These are phyloP conservation scores for Etheostoma spectabile DNA, from an alignment of 2,113 vertebrate species.

Conservation along the genomic window DNA sequence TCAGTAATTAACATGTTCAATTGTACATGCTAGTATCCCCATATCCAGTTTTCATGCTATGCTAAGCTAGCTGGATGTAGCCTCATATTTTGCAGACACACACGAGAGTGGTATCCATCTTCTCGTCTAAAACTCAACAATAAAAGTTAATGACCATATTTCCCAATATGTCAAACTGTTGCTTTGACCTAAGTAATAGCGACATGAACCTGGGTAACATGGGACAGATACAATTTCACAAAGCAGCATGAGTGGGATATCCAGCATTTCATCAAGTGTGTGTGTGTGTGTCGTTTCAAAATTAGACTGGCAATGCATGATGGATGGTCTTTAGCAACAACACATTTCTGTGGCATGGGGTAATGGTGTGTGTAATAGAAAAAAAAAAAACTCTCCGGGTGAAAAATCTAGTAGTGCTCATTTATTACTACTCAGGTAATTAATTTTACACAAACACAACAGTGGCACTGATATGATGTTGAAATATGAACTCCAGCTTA, in stretches of 20 bases:
- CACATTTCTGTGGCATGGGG: conserved; percentile 56
- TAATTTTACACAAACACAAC: conserved; percentile 66
- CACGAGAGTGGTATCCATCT: not conserved
- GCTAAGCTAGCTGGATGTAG: not conserved
- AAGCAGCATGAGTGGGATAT: conserved; percentile 7
- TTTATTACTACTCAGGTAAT: conserved; percentile 70
- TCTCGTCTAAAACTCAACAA: not conserved
- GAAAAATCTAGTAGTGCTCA: conserved; percentile 48
- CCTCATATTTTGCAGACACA: not conserved
- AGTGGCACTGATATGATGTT: conserved; percentile 53
- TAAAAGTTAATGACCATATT: not conserved
- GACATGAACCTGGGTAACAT: not conserved
- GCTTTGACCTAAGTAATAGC: not conserved
- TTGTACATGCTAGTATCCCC: too few species aligned
- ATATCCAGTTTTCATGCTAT: not conserved
- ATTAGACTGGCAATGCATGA: conserved; percentile 59
- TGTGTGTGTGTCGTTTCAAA: conserved; percentile 40
- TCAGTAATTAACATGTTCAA: not conserved
- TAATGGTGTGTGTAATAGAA: conserved; percentile 78
- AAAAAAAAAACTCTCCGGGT: conserved; percentile 37
- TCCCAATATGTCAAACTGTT: not conserved
- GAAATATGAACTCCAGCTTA: conserved; percentile 67
- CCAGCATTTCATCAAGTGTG: not conserved
- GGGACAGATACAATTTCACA: conserved; percentile 1
- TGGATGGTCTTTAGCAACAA: conserved; percentile 57